phyloP scores from a whole-genome alignment of 2,888 invertebrate species.

The Pemphredon lugubris region DNA sequence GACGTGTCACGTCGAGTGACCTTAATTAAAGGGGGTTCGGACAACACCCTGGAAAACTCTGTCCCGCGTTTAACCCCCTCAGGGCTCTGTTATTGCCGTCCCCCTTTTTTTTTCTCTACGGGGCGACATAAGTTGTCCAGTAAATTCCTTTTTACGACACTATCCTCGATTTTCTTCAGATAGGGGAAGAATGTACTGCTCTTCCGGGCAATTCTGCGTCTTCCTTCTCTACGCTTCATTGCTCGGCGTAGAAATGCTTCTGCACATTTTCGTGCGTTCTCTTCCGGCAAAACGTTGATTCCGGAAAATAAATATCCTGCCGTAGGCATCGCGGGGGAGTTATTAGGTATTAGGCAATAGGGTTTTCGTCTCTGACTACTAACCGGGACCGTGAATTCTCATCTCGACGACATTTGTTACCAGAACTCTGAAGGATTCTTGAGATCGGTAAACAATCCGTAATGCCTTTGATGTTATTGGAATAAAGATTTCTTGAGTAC shows the following conservation, averaged over 20 bases:
- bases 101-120: constrained; percentile 50
- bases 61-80: constrained; percentile 37
- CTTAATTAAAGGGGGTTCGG: constrained; percentile 63
- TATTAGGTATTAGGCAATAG: constrained; percentile 31
- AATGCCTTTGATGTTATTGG: no score
- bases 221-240: constrained; percentile 10
- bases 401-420: neutral
- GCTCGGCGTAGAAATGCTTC: constrained; percentile 25
- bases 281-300: constrained; percentile 17
- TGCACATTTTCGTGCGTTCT: constrained; percentile 5
- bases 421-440: no score
- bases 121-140: constrained; percentile 54
- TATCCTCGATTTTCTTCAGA: constrained; percentile 55
- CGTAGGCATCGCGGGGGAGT: constrained; percentile 19
- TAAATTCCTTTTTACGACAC: constrained; percentile 61
- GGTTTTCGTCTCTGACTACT: neutral
- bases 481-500: no score
- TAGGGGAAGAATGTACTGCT: constrained; percentile 40
- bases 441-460: no score
- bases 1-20: constrained; percentile 38
- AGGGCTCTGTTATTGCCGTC: constrained; percentile 38
- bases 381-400: neutral
- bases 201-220: constrained; percentile 35
- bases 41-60: constrained; percentile 31
- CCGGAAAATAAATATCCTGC: constrained; percentile 11